Evolutionary conservation across 2,888 invertebrate genomes (phyloP), one percentile per base, ranked within the genome.

Genomic region (Dicyrtomina minuta): DNA sequence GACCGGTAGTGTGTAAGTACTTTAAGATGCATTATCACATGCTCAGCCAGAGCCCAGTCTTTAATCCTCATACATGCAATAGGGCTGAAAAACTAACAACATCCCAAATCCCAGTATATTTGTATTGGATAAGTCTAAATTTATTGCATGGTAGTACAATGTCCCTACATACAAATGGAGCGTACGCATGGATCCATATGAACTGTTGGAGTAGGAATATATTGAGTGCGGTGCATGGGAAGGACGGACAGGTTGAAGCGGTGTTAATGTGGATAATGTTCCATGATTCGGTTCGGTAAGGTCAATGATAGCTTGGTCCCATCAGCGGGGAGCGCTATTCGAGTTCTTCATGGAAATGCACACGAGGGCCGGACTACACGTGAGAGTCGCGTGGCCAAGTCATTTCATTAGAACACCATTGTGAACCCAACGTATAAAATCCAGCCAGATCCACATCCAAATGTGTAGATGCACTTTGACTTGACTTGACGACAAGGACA

Each of bases 261-360:
- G 77, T 74, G 75, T 76, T 77, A 77, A 76, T 72, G 70, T 74
- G 74, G 71, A 77, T 75, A 74, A 75, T 74, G 73, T 72, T 49
- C 60, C 58, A 72, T 72, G 70, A 71, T 71, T 65, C 62, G 33
- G 68, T 71, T 65, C 62, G 33, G 68, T 69, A 70, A 76, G 77
- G 77, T 77, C 77, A 77, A 75, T 72, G 75, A 72, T 76, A 76
- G 72, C 70, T 70, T 20, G 59, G 70, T 75, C 75, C 70, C 74
- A 75, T 65, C 77, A 75, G 75, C 74, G 72, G 75, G 74, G n/a
- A n/a, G n/a, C n/a, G n/a, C n/a, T n/a, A n/a, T n/a, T n/a, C n/a
- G n/a, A n/a, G 68, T 70, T 68, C 72, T 70, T 70, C 71, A 71
- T 72, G 72, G 64, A 72, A 73, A 73, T 70, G 71, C 56, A 73